Evolutionary conservation across 1,140 invertebrate species (phyloP).

Genomic region (Helicorthomorpha holstii): DNA sequence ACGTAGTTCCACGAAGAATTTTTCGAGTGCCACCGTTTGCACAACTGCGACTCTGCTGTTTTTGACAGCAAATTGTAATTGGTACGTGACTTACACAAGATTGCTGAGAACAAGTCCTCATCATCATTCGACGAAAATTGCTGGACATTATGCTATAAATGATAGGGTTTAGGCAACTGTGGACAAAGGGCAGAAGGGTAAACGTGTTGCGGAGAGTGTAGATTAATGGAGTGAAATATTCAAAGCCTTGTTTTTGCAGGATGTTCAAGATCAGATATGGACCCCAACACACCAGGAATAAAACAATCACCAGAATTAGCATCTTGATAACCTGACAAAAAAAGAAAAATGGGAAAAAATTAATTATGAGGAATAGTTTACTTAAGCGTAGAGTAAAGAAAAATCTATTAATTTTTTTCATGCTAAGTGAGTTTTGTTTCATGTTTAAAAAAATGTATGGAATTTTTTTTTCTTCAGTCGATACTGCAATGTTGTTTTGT

Average conservation of each 20-base stretch:
- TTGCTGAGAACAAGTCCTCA: conserved; percentile 8
- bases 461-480: too few relatives aligned
- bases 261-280: conserved; percentile 28
- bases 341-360: too few relatives aligned
- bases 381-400: too few relatives aligned
- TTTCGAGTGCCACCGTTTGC: too few relatives aligned
- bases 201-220: conserved; percentile 18
- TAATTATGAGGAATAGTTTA: too few relatives aligned
- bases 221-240: conserved; percentile 10
- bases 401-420: too few relatives aligned
- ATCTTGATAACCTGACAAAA: conserved; percentile 31
- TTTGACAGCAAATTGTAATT: background rate
- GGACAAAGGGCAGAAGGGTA: conserved; percentile 22
- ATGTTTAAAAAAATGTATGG: too few relatives aligned
- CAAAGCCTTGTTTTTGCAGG: conserved; percentile 18
- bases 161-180: conserved; percentile 32
- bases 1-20: background rate
- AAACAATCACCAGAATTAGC: conserved; percentile 30
- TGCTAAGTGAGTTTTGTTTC: too few relatives aligned
- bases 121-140: conserved; percentile 29
- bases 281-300: conserved; percentile 34
- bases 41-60: too few relatives aligned
- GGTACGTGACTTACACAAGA: background rate
- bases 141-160: conserved; percentile 38
- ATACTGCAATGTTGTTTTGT: too few relatives aligned